Evolutionary conservation across 2,797 vertebrate genomes (phyloP).

Genomic region (Tympanoctomys barrerae): DNA sequence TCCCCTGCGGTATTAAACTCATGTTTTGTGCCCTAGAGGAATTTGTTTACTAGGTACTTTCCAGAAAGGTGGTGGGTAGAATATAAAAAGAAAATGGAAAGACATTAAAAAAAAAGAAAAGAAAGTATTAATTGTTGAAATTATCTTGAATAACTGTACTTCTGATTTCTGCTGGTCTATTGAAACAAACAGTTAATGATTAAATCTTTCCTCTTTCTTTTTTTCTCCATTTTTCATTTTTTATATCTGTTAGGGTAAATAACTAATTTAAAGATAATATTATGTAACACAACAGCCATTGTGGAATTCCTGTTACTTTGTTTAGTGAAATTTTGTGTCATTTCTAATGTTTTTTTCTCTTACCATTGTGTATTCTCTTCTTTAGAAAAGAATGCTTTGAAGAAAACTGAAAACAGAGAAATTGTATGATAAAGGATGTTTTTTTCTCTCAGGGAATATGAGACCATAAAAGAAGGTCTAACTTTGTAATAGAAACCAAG

Average conservation of each 20-base stretch:
- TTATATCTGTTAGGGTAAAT: too few species aligned
- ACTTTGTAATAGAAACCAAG: slow-evolving; percentile 24
- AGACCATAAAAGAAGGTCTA: neutral
- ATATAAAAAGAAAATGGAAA: neutral
- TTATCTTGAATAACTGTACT: neutral
- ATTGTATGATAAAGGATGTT: neutral
- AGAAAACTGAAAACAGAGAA: slow-evolving; percentile 25
- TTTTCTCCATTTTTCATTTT: too few species aligned
- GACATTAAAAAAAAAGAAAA: neutral
- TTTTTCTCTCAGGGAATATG: neutral
- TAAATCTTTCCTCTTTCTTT: too few species aligned
- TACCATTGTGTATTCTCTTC: too few species aligned
- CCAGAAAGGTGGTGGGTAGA: neutral
- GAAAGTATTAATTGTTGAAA: neutral
- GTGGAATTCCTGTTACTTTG: too few species aligned
- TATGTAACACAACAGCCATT: too few species aligned
- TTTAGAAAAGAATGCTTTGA: neutral
- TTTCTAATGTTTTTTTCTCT: too few species aligned
- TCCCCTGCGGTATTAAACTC: neutral
- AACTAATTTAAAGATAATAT: too few species aligned
- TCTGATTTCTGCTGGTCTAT: too few species aligned
- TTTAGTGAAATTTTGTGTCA: too few species aligned
- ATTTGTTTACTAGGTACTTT: neutral
- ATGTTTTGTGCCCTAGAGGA: slow-evolving; percentile 18
- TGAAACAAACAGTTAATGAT: too few species aligned